Percentiles rank a stretch among this genome's conserved stretches.
Evolutionary conservation across 2,113 vertebrate genomes (phyloP).

Genomic region (Erpornis zantholeuca): DNA sequence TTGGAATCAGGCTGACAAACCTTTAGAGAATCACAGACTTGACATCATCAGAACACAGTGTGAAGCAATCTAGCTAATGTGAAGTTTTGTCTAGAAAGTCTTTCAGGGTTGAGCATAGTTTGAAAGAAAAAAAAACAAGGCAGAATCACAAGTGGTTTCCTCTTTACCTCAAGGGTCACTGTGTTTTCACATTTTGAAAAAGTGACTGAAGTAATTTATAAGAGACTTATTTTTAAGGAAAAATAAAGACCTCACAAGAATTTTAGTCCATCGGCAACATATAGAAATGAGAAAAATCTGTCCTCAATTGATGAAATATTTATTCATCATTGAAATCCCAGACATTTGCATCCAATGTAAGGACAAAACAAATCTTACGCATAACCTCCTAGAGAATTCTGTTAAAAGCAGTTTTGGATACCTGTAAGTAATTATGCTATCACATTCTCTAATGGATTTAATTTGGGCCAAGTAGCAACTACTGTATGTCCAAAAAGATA

Average conservation of each 20-base stretch:
- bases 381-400: slow-evolving; percentile 62
- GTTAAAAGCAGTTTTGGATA: slow-evolving; percentile 70
- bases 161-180: neutral
- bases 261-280: neutral
- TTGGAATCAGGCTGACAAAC: neutral
- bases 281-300: slow-evolving; percentile 40
- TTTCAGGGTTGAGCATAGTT: neutral
- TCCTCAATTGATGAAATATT: slow-evolving; percentile 36
- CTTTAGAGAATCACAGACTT: neutral
- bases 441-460: slow-evolving; percentile 76
- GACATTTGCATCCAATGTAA: slow-evolving; percentile 52
- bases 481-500: slow-evolving; percentile 74
- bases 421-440: slow-evolving; percentile 78
- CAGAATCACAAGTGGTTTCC: neutral
- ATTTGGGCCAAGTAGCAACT: slow-evolving; percentile 72
- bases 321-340: slow-evolving; percentile 61
- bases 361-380: slow-evolving; percentile 48
- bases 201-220: neutral
- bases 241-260: slow-evolving; percentile 36
- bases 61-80: slow-evolving; percentile 43
- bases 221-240: neutral
- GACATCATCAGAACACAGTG: neutral
- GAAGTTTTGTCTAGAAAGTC: slow-evolving; percentile 7
- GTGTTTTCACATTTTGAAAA: neutral
- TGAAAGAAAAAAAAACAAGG: neutral